phyloP scores from a whole-genome alignment of 2,797 vertebrate species.

The Meriones psammophilus region DNA sequence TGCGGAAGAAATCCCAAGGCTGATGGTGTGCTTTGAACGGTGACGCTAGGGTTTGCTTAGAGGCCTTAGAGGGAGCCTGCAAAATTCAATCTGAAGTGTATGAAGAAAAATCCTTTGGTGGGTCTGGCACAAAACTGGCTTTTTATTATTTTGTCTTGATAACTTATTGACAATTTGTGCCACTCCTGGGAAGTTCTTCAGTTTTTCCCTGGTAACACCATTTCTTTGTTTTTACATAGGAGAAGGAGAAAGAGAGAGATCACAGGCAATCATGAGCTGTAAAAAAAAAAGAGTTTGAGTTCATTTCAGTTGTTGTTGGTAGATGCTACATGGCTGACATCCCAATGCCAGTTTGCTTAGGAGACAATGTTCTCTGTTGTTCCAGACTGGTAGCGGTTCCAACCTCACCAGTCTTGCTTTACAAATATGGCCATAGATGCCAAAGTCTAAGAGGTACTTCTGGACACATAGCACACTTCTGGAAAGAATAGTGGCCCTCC shows the following conservation, averaged over 20 bases:
- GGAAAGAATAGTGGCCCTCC: neutral
- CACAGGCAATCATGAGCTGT: neutral
- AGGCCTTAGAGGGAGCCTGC: neutral
- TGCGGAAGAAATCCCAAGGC: neutral
- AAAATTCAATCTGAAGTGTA: constrained; percentile 3
- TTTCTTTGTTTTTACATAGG: constrained; percentile 60
- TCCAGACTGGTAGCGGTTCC: neutral
- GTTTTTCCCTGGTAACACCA: constrained; percentile 16
- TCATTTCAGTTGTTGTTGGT: constrained; percentile 47
- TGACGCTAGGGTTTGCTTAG: neutral
- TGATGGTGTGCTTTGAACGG: neutral
- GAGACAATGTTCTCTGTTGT: neutral
- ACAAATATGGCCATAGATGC: neutral
- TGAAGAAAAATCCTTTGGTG: constrained; percentile 21
- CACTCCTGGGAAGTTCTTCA: constrained; percentile 51
- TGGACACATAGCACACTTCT: neutral
- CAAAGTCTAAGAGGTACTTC: neutral
- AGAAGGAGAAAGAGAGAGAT: neutral
- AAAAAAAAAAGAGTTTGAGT: neutral
- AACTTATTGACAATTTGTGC: constrained; percentile 17
- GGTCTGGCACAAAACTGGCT: neutral
- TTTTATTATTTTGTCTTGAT: neutral
- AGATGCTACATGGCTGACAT: neutral
- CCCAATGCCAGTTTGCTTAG: constrained; percentile 17
- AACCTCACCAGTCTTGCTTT: neutral